Percentiles rank a stretch among this genome's conserved stretches.
Conservation (phyloP, 2,888 invertebrate species). For the Tuta absoluta region DNA sequence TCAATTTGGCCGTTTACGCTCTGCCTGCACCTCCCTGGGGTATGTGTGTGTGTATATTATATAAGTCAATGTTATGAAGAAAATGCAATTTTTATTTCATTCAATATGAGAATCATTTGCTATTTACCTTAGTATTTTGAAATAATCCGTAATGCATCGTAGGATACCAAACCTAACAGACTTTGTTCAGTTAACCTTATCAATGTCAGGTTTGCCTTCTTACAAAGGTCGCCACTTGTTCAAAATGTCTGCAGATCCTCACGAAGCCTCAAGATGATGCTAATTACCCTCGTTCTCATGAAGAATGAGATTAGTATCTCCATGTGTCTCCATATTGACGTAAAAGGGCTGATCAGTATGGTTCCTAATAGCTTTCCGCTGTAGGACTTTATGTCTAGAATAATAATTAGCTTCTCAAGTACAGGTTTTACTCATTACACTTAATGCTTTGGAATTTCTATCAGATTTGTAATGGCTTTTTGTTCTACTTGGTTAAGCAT, state of each 20-base stretch:
- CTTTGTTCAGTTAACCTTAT: not conserved
- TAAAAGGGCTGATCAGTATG: not conserved
- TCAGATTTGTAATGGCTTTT: too few relatives aligned
- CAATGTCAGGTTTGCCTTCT: not conserved
- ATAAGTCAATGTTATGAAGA: too few relatives aligned
- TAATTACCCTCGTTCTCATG: not conserved
- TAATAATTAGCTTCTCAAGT: not conserved
- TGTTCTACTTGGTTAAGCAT: too few relatives aligned
- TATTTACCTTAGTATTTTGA: too few relatives aligned
- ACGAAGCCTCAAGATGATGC: not conserved
- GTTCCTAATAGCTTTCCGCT: not conserved
- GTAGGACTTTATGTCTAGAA: not conserved
- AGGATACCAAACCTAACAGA: not conserved
- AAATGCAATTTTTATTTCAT: too few relatives aligned
- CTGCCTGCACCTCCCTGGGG: too few relatives aligned
- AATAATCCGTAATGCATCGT: too few relatives aligned
- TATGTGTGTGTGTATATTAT: too few relatives aligned
- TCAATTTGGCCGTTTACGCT: too few relatives aligned
- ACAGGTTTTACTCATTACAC: too few relatives aligned
- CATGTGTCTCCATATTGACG: not conserved
- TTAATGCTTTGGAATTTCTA: too few relatives aligned
- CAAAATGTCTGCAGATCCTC: constrained; percentile 3
- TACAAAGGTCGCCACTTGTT: not conserved
- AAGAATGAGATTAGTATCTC: not conserved
- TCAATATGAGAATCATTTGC: too few relatives aligned